Conservation (phyloP, 2,797 vertebrate species). For the Sphaeramia orbicularis region DNA sequence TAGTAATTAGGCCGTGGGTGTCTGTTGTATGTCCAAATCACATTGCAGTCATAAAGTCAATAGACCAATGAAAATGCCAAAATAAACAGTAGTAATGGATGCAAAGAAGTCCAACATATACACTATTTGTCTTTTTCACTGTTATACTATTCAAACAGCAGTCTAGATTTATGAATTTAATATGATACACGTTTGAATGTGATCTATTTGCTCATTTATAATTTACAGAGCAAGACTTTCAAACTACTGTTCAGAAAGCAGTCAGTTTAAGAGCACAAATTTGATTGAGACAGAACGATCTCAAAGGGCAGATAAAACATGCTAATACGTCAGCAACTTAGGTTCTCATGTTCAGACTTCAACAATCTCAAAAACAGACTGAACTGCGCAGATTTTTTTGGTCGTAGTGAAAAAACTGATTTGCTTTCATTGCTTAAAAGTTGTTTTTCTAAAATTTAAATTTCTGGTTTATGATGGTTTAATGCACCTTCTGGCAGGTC, state of each 20-base stretch:
- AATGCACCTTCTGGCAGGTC: not conserved
- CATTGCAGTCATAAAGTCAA: constrained; percentile 33
- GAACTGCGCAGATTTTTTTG: no score
- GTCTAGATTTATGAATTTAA: constrained; percentile 39
- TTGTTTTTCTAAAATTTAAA: no score
- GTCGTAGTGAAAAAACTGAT: no score
- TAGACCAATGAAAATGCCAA: constrained; percentile 5
- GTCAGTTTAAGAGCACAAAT: not conserved
- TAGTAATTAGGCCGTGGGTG: constrained; percentile 27
- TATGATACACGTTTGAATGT: constrained; percentile 1
- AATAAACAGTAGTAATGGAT: constrained; percentile 9
- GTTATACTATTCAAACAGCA: not conserved
- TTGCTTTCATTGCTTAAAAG: not conserved
- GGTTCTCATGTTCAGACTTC: constrained; percentile 2
- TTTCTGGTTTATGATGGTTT: not conserved
- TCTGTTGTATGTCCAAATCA: constrained; percentile 14
- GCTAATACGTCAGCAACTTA: not conserved
- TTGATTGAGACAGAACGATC: not conserved
- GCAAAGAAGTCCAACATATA: not conserved
- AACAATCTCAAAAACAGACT: not conserved
- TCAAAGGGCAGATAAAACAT: constrained; percentile 8
- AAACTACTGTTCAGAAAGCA: constrained; percentile 17
- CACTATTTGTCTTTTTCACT: not conserved
- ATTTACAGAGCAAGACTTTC: constrained; percentile 18
- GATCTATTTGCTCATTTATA: constrained; percentile 46